phyloP scores from a whole-genome alignment of 1,140 invertebrate species.

The Conus betulinus region DNA sequence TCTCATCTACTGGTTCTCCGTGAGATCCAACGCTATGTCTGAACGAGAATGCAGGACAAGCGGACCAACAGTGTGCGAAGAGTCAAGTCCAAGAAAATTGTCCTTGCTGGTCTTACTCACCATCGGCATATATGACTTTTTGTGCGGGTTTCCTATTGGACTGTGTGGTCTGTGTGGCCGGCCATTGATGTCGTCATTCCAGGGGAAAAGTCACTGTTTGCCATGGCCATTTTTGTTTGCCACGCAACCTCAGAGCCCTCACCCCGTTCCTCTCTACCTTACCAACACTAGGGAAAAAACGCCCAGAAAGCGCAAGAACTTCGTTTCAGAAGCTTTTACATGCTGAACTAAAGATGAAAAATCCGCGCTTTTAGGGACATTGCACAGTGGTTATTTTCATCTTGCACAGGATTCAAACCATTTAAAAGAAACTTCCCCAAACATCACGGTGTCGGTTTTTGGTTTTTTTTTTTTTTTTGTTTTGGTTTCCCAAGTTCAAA shows the following conservation, averaged over 20 bases:
- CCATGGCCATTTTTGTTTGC: conserved; percentile 49
- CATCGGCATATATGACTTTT: conserved; percentile 25
- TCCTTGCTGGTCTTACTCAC: conserved; percentile 43
- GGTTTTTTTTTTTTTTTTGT: no score
- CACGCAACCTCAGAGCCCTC: conserved; percentile 45
- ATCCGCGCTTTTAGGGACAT: no score
- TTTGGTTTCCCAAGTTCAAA: no score
- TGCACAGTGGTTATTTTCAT: no score
- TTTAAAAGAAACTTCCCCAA: no score
- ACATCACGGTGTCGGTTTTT: no score
- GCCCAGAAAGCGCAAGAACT: no score
- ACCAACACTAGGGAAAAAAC: no score
- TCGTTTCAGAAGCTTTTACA: no score
- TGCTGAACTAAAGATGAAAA: no score
- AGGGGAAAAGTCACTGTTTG: conserved; percentile 47
- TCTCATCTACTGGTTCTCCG: neutral
- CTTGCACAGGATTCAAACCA: no score
- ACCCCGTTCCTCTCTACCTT: conserved; percentile 53
- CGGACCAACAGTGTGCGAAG: neutral
- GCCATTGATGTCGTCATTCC: conserved; percentile 40
- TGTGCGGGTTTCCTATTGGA: conserved; percentile 34
- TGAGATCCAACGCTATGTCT: conserved; percentile 3
- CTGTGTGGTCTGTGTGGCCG: conserved; percentile 43
- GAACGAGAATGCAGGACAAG: neutral
- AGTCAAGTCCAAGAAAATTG: conserved; percentile 19